Evolutionary conservation across 2,888 invertebrate species (phyloP), one percentile per base, ranked within the genome.

Genomic region (Dysmachus trigonus): DNA sequence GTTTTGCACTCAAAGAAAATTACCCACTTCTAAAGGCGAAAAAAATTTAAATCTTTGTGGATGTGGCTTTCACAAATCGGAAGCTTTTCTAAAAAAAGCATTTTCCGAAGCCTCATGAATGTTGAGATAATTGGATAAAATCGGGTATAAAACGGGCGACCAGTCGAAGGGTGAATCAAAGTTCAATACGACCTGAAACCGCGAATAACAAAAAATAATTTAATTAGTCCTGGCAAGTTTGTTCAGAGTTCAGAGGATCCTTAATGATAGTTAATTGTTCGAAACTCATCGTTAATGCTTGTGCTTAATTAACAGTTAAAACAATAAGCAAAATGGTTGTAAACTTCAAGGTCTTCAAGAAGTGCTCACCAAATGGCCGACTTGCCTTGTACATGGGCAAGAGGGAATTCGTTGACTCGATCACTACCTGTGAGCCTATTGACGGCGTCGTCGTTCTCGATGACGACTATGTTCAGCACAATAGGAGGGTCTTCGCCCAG

Each of bases 301-400:
- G 76, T 76, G 35, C 31, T n/a, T 47, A n/a, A 8, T 62, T 62
- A 62, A 62, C 62, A 27, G 18, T 62, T n/a, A 22, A 30, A 73
- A 51, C 41, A 73, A 85, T 47, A n/a, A 33, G 31, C 33, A 88
- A 71, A 88, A 97, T 97, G 98, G 97, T 97, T 91, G 96, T 95
- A 90, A 97, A 97, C 91, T 97, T 97, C 92, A 96, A 96, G 92
- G 97, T 98, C 90, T 98, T 96, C 92, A 98, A 98, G 92, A 98
- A 98, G 93, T 95, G 95, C 90, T 95, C 97, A 71, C 97, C 97
- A 76, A 97, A 97, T 92, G 96, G 96, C 88, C 97, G 97, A 93
- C 92, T 97, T 89, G 96, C 97, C 62, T 93, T 98, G 89, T 98
- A 97, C 89, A 91, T 98, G 93, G 96, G 96, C 73, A 96, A 97